Percentiles rank a stretch among this genome's conserved stretches.
Conservation (phyloP, 92 coral and sea anemone species). For the Metridium senile region DNA sequence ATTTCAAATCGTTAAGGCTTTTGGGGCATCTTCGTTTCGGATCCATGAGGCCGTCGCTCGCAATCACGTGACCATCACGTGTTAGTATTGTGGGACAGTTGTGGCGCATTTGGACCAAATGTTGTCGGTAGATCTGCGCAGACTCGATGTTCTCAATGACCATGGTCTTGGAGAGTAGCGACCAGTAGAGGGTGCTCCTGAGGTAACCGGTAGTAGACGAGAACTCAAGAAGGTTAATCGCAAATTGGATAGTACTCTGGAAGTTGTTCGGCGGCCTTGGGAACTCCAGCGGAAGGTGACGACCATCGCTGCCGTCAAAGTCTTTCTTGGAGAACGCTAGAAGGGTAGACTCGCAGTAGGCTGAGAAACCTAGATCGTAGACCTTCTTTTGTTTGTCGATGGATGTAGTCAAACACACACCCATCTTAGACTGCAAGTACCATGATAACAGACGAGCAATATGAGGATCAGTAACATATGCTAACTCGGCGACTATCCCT, state of each 20-base stretch:
- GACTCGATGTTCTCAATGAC: conserved; percentile 75
- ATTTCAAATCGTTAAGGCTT: conserved; percentile 50
- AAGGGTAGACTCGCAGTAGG: conserved; percentile 90
- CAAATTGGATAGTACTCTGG: conserved; percentile 73
- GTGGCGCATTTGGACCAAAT: conserved; percentile 68
- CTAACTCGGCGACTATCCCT: conserved; percentile 86
- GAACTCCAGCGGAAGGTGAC: conserved; percentile 62
- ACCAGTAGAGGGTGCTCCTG: conserved; percentile 76
- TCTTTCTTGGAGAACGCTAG: conserved; percentile 58
- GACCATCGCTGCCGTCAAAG: conserved; percentile 75
- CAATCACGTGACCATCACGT: conserved; percentile 85
- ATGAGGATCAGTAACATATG: conserved; percentile 69
- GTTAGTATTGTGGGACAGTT: conserved; percentile 79
- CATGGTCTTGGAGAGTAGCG: conserved; percentile 71
- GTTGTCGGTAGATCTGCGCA: conserved; percentile 82
- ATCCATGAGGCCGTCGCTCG: conserved; percentile 86
- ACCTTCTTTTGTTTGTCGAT: conserved; percentile 83
- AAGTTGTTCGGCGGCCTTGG: conserved; percentile 72
- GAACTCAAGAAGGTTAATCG: conserved; percentile 82
- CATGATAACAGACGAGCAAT: conserved; percentile 76
- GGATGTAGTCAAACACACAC: conserved; percentile 69
- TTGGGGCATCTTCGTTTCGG: conserved; percentile 72
- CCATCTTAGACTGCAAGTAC: conserved; percentile 80
- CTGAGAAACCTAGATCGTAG: conserved; percentile 68
- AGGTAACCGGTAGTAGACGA: conserved; percentile 65